Base-by-base conservation (phyloP, 2,113 vertebrate genomes). In the Egretta garzetta region DNA sequence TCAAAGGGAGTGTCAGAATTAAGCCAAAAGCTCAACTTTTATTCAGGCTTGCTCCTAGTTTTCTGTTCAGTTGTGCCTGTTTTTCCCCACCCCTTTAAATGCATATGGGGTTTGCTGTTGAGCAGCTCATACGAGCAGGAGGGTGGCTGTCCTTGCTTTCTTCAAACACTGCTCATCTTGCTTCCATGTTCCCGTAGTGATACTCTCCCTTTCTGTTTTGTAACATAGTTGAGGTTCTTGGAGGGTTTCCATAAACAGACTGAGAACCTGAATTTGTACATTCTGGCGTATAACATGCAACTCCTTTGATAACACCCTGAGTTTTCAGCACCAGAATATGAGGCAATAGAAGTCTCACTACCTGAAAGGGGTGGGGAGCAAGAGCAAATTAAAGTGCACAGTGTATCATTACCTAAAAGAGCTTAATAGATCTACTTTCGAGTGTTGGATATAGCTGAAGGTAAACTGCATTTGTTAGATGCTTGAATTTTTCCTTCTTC, bases 111-210 rank as follows among this genome's bases (percentile, higher is more conserved):
- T 59, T 85, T 53, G n/a, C 32, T 55, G 56, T 53, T 50, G 52
- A 68, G 26, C 32, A 28, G 52, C 24, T 37, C 5, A 39, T 19
- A 24, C 0, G 3, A 35, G 47, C 26, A n/a, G 70, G 47, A 67
- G 9, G 12, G 10, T 20, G 58, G 12, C 20, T 56, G 32, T 28
- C 64, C 17, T 62, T n/a, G 8, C 59, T 50, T 45, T 27, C 26
- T 33, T 84, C 73, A 58, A 1, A 26, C 28, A 7, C 28, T 30
- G 47, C 49, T 73, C 23, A 13, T 55, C 43, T 56, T 45, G 10
- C 32, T 56, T 37, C 59, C 27, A 7, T 0, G 0, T n/a, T 50
- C 20, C n/a, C 23, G 24, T 52, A 10, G 19, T 28, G 35, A 28
- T 20, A 4, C 35, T 58, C 21, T n/a, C 30, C 41, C 35, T 88